Evolutionary conservation across 2,113 vertebrate species (phyloP).

Genomic region (Corvus cornix): DNA sequence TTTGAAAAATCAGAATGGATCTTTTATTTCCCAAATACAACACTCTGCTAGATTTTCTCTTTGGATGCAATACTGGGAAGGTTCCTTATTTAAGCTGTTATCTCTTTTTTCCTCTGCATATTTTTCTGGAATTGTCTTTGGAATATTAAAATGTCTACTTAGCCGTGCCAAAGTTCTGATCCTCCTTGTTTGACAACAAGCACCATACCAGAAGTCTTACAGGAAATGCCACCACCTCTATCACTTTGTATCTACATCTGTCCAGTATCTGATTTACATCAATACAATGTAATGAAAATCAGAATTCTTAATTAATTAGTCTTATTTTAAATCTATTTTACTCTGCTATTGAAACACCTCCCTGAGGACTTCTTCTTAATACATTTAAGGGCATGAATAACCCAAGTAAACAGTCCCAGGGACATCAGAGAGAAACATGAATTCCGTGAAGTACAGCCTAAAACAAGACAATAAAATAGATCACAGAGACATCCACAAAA

Average conservation of each 20-base stretch:
- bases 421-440: neutral
- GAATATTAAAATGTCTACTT: neutral
- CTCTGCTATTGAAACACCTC: neutral
- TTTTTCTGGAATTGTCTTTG: neutral
- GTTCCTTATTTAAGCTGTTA: neutral
- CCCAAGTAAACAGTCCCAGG: neutral
- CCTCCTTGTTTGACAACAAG: neutral
- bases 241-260: neutral
- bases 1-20: neutral
- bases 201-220: neutral
- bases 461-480: neutral
- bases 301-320: neutral
- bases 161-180: neutral
- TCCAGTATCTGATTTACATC: neutral
- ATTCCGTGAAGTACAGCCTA: neutral
- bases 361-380: neutral
- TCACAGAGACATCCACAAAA: neutral
- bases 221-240: neutral
- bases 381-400: neutral
- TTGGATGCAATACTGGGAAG: neutral
- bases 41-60: neutral
- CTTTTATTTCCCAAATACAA: neutral
- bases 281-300: neutral
- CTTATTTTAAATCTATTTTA: neutral
- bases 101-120: neutral